Evolutionary conservation across 2,113 vertebrate genomes (phyloP).

Genomic region (Psittacula cyanocephala): DNA sequence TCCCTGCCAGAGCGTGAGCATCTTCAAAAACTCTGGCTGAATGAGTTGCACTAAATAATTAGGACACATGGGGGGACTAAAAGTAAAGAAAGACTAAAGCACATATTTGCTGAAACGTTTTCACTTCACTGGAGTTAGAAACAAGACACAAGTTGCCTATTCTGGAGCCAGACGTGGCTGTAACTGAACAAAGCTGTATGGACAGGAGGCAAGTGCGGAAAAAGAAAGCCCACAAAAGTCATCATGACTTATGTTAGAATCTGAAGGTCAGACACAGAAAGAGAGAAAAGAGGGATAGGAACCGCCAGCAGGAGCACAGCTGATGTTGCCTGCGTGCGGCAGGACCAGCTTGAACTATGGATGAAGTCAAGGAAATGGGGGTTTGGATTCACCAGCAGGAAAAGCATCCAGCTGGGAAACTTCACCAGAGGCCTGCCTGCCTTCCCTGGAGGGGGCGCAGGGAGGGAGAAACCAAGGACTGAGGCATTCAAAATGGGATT

Average conservation of each 20-base stretch:
- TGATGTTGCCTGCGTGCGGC: neutral
- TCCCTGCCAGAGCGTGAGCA: neutral
- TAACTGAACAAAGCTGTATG: neutral
- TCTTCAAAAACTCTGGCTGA: neutral
- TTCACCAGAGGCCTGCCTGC: neutral
- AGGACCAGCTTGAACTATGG: neutral
- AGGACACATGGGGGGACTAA: slow-evolving; percentile 45
- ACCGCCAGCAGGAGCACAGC: neutral
- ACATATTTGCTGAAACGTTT: neutral
- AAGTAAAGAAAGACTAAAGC: slow-evolving; percentile 27
- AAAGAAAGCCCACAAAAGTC: neutral
- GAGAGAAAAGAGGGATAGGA: neutral
- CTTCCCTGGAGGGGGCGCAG: neutral
- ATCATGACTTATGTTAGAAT: rapidly evolving
- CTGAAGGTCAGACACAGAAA: neutral
- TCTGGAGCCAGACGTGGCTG: neutral
- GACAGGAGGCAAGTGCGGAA: neutral
- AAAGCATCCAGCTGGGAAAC: neutral
- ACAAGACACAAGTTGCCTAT: neutral
- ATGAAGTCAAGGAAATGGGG: neutral
- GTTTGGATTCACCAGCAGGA: neutral
- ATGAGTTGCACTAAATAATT: slow-evolving; percentile 42
- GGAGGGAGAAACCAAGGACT: neutral
- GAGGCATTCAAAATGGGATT: neutral
- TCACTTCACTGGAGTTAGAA: neutral